Base-by-base conservation (phyloP, 2,888 invertebrate genomes). In the Melanostoma mellinum region DNA sequence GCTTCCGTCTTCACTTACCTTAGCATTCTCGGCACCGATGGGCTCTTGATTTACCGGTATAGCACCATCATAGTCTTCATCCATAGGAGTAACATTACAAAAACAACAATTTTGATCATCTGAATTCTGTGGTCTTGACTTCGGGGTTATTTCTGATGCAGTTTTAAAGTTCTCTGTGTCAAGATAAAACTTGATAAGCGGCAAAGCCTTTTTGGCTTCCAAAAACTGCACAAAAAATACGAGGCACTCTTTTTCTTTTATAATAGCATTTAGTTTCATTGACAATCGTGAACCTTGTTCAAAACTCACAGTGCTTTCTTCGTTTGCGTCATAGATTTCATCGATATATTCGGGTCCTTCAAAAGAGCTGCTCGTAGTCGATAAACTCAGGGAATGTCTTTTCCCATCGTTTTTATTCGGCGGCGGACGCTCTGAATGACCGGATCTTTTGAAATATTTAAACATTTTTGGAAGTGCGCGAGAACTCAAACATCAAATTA, bases 171-270 rank as follows among this genome's bases (percentile, higher is more conserved):
- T 93, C 88, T 96, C 95, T 53, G 95, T 93, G 88, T 96, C 96
- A 85, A 96, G 89, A 94, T 95, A 96, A 90, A 96, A 95, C 89
- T 94, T 94, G 1, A 96, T 93, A 40, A 95, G 92, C 30, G 93
- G 91, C 71, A 94, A 91, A 69, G 94, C 93, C 74, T 94, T 94
- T 85, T 94, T 93, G n/a, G 94, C 92, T 88, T 97, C 96, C 94
- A 98, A 94, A 90, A 94, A 98, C 88, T 97, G 96, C 71, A 97
- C 93, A 89, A 98, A 96, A 91, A 96, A 96, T 56, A 95, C 94
- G 35, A 97, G 92, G 72, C 96, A 96, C 89, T 94, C 94, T 89
- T 95, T 95, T 90, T 97, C 96, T 35, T 93, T 91, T 10, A 98
- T 92, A 86, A 97, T 94, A 88, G 97, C 95, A 77, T 93, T 91